Conservation (phyloP, 2,113 vertebrate genomes). For the Tragelaphus buxtoni region DNA sequence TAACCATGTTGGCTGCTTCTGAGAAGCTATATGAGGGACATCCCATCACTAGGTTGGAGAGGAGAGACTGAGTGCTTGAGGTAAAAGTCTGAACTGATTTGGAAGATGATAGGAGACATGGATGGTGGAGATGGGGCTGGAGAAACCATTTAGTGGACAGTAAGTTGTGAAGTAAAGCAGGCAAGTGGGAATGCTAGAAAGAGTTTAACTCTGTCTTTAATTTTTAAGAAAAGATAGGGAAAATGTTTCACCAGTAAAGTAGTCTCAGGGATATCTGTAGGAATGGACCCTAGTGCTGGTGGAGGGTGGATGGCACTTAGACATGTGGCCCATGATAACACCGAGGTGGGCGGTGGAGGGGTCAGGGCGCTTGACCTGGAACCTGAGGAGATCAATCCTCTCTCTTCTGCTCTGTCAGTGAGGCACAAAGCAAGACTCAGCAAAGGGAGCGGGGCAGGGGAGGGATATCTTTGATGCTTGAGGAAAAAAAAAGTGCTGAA, state of each 20-base stretch:
- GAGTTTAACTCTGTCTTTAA: background rate
- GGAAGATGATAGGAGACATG: background rate
- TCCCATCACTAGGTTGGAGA: background rate
- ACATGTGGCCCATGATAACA: rapidly evolving
- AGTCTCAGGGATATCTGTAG: background rate
- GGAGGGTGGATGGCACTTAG: no score
- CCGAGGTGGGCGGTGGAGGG: background rate
- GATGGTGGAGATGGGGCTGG: background rate
- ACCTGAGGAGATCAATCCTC: background rate
- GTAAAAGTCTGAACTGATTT: background rate
- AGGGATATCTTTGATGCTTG: background rate
- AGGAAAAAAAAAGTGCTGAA: background rate
- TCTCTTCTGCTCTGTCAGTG: background rate
- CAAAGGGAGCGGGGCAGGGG: background rate
- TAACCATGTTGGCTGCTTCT: background rate
- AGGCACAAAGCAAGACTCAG: background rate
- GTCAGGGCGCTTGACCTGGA: background rate
- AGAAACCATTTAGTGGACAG: background rate
- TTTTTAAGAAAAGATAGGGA: background rate
- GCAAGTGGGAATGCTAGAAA: background rate
- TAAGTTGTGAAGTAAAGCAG: no score
- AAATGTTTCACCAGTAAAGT: background rate
- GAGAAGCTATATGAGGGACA: background rate
- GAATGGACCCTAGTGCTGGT: no score
- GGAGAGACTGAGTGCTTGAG: background rate